phyloP scores from a whole-genome alignment of 2,888 invertebrate species.

The Sipha maydis region DNA sequence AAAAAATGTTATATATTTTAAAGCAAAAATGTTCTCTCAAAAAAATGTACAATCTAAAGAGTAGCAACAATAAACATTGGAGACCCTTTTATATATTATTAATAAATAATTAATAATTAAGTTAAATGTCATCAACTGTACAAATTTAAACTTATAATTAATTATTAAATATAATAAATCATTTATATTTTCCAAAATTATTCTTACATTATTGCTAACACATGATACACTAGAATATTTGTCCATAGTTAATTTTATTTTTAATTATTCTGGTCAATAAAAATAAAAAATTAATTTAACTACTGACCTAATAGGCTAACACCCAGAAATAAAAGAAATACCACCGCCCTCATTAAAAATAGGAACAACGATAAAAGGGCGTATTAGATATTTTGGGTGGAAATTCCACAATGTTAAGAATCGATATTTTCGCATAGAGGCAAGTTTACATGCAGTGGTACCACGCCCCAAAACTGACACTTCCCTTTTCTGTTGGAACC shows the following conservation, averaged over 20 bases:
- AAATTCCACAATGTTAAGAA: slow-evolving; percentile 51
- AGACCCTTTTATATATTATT: too few species aligned
- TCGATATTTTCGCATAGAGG: slow-evolving; percentile 40
- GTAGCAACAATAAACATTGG: too few species aligned
- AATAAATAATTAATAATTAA: too few species aligned
- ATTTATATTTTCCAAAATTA: too few species aligned
- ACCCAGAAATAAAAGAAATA: background rate
- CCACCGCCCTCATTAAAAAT: slow-evolving; percentile 17
- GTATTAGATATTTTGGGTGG: slow-evolving; percentile 47
- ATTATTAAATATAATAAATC: too few species aligned
- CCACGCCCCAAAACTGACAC: slow-evolving; percentile 51
- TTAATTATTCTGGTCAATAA: background rate
- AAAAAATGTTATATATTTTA: too few species aligned
- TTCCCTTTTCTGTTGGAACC: slow-evolving; percentile 46
- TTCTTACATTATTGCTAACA: too few species aligned
- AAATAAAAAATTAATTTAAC: background rate
- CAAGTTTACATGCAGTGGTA: slow-evolving; percentile 56
- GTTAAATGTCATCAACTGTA: too few species aligned
- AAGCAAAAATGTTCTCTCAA: too few species aligned
- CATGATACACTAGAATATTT: too few species aligned
- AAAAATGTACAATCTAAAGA: too few species aligned
- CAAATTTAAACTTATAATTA: too few species aligned
- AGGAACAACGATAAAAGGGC: slow-evolving; percentile 50
- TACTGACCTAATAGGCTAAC: background rate
- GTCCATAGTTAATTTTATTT: background rate